phyloP scores from a whole-genome alignment of 2,113 vertebrate genomes.

The Lycaon pictus region DNA sequence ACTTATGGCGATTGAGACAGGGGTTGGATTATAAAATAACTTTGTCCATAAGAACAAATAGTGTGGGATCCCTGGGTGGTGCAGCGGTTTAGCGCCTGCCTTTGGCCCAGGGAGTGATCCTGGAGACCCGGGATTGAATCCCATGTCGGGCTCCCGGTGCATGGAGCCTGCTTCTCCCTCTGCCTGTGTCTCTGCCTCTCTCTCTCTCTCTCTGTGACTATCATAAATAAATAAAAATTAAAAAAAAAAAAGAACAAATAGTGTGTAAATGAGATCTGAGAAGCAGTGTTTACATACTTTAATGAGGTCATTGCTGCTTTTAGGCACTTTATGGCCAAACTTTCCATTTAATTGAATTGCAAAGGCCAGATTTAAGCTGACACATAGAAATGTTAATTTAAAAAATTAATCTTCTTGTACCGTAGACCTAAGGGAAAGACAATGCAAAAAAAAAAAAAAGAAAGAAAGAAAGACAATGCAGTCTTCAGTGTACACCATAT shows the following conservation, averaged over 20 bases:
- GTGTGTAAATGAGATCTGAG: constrained; percentile 29
- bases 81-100: no score
- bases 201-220: no score
- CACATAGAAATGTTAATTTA: constrained; percentile 48
- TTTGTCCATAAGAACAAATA: constrained; percentile 15
- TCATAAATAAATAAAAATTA: no score
- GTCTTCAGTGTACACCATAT: neutral
- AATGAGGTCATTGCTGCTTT: constrained; percentile 47
- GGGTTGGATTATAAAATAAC: constrained; percentile 20
- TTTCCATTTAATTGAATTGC: constrained; percentile 30
- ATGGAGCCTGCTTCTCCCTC: no score
- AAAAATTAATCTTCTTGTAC: constrained; percentile 43
- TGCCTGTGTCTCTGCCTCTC: no score
- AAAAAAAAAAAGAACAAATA: constrained; percentile 14
- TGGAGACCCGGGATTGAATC: no score
- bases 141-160: no score
- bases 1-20: neutral
- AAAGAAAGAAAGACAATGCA: neutral
- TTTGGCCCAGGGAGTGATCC: no score
- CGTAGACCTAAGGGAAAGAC: neutral
- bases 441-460: no score
- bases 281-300: neutral
- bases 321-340: constrained; percentile 13
- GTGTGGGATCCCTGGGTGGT: no score
- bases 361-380: constrained; percentile 51